A percentile compares a stretch with the other conserved stretches of the same genome.
These are phyloP conservation scores for Theodoxus fluviatilis DNA, from an alignment of 2,888 invertebrate species.

Conservation along the genomic window DNA sequence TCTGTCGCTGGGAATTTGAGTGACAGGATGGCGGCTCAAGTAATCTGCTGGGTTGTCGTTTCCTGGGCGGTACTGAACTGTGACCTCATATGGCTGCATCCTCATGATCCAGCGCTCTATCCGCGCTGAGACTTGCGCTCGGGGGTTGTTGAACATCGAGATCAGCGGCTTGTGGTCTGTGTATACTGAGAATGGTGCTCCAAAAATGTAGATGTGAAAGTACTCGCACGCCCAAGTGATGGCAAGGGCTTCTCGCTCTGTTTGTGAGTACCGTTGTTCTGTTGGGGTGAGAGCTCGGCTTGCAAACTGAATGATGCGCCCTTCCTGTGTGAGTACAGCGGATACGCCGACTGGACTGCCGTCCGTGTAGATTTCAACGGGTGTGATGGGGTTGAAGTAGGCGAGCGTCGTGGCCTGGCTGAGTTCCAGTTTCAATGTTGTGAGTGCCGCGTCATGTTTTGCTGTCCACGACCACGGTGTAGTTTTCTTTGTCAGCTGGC, in stretches of 20 bases:
- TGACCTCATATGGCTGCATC: conserved; percentile 37
- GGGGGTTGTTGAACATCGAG: conserved; percentile 10
- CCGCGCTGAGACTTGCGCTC: conserved; percentile 30
- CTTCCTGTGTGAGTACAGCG: conserved; percentile 25
- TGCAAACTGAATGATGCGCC: conserved; percentile 26
- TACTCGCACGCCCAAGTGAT: conserved; percentile 39
- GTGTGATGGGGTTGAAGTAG: conserved; percentile 27
- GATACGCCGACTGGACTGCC: conserved; percentile 31
- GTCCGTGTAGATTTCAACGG: conserved; percentile 27
- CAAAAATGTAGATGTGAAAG: conserved; percentile 39
- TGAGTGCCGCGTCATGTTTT: conserved; percentile 20
- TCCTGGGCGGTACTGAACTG: conserved; percentile 36
- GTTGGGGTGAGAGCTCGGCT: conserved; percentile 28
- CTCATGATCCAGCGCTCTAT: conserved; percentile 39
- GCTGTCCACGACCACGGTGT: conserved; percentile 25
- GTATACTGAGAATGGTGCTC: conserved; percentile 33
- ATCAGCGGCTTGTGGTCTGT: conserved; percentile 27
- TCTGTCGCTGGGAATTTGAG: neutral
- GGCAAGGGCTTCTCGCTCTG: conserved; percentile 30
- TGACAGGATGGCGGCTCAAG: conserved; percentile 36
- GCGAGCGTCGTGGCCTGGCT: conserved; percentile 22
- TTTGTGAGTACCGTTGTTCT: conserved; percentile 33
- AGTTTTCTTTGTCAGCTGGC: conserved; percentile 27
- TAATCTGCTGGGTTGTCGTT: conserved; percentile 44
- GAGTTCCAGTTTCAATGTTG: conserved; percentile 22